Evolutionary conservation across 2,113 vertebrate genomes (phyloP), one percentile per base, ranked within the genome.

Genomic region (Grallaria varia): DNA sequence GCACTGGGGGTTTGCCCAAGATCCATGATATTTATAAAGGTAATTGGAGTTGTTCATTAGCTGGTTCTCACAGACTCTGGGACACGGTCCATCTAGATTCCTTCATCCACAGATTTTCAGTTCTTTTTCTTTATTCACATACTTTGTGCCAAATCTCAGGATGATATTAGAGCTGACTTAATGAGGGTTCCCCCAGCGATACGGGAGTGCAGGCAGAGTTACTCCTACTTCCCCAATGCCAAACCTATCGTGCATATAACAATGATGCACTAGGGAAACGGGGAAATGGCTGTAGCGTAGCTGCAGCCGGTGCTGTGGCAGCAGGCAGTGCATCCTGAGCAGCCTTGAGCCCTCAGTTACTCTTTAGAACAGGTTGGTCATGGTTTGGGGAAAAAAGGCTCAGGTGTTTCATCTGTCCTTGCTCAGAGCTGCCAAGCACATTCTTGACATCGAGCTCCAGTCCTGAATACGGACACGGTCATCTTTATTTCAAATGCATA

Each of bases 31-130:
- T 85, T 95, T 94, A 71, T 60, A 93, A 94, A 89, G 60, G 79
- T 84, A 96, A 94, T 93, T 95, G 76, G 72, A 90, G 75, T 44
- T 92, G 85, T 86, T 95, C 83, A 90, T 91, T 94, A 90, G 67
- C 82, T 93, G 72, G 52, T 81, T 96, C 85, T 96, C 79, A 67
- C 47, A 83, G 91, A 77, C 45, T 76, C 78, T 93, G 90, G 82
- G 92, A 95, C 71, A 71, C 8, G 0, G 56, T 94, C 93, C 95
- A 95, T 90, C 78, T 77, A 92, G 75, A 94, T 67, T 93, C 82
- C 78, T 91, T 77, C 89, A 90, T 55, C 55, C 12, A 0, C 40
- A 76, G 63, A 88, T 74, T 80, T 94, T 83, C 71, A 80, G 37
- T 82, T 90, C 67, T 71, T 84, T 84, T 89, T 71, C 60, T 87